Evolutionary conservation across 2,113 vertebrate species (phyloP).

Genomic region (Fulmarus glacialis): DNA sequence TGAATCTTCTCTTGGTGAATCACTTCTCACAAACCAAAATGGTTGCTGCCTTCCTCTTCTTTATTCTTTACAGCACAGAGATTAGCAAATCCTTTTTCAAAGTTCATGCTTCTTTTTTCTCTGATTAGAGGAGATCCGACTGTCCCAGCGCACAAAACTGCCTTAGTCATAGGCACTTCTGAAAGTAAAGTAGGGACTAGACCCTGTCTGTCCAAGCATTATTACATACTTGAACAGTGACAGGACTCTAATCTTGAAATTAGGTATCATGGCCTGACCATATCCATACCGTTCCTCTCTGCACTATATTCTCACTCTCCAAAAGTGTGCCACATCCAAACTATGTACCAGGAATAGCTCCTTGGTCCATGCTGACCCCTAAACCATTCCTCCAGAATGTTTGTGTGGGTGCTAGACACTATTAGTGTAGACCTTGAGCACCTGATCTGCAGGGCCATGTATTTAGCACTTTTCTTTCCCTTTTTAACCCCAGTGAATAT

Average conservation of each 20-base stretch:
- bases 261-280: neutral
- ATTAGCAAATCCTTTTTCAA: neutral
- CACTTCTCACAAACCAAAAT: neutral
- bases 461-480: neutral
- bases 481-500: neutral
- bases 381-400: neutral
- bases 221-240: neutral
- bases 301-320: neutral
- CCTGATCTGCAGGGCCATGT: too few relatives aligned
- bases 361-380: neutral
- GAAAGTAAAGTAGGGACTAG: neutral
- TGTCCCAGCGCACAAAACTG: neutral
- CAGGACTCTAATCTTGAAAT: neutral
- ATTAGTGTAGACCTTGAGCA: neutral
- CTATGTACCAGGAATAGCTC: neutral
- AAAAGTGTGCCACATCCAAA: neutral
- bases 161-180: neutral
- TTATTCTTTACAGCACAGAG: neutral
- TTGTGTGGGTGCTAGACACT: neutral
- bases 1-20: neutral
- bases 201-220: neutral
- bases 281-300: accelerated
- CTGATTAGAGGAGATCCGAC: neutral
- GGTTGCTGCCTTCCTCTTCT: neutral
- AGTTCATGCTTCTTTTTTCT: neutral